Conservation (phyloP, 2,888 invertebrate genomes). For the Hartigia nigra region DNA sequence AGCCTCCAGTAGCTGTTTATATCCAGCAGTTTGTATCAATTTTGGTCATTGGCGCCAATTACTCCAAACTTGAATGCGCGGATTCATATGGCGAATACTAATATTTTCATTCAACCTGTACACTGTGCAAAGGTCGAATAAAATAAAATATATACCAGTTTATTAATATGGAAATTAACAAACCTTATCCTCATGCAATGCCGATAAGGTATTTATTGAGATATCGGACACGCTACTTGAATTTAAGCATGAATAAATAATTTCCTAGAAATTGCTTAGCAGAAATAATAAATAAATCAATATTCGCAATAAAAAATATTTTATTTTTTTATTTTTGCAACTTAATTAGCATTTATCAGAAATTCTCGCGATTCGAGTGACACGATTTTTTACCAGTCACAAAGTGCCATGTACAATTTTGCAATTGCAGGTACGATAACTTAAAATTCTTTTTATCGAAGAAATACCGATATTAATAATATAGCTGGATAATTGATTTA, state of each 20-base stretch:
- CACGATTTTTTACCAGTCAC: too few relatives aligned
- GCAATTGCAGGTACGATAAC: too few relatives aligned
- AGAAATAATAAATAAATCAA: too few relatives aligned
- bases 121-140: conserved; percentile 3
- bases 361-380: too few relatives aligned
- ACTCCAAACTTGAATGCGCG: neutral
- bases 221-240: too few relatives aligned
- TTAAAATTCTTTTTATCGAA: too few relatives aligned
- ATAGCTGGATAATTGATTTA: neutral
- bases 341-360: too few relatives aligned
- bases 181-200: neutral
- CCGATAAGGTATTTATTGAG: conserved; percentile 11
- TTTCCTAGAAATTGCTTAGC: too few relatives aligned
- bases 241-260: too few relatives aligned
- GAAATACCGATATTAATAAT: neutral
- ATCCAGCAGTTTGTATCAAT: neutral
- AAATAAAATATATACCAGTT: conserved; percentile 10
- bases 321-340: too few relatives aligned
- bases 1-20: neutral
- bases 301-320: too few relatives aligned
- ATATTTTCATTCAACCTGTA: conserved; percentile 16
- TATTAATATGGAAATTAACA: neutral
- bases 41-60: neutral
- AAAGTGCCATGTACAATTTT: too few relatives aligned
- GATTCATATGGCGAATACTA: conserved; percentile 4